Evolutionary conservation across 2,113 vertebrate species (phyloP), one percentile per base, ranked within the genome.

Genomic region (Microtus pennsylvanicus): DNA sequence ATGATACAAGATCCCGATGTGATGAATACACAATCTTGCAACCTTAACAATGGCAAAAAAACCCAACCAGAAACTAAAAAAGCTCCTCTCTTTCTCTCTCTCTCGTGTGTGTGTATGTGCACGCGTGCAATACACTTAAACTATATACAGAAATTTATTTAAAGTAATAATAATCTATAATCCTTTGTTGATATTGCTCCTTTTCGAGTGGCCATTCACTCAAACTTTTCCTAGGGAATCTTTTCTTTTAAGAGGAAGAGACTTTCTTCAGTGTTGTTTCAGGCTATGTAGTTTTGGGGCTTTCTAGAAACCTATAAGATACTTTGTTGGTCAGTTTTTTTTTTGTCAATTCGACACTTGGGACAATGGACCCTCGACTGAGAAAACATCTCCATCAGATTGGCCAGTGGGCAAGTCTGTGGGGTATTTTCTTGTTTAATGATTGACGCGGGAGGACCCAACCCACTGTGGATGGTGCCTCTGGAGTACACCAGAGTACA

Each of bases 91-190:
- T 58, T 21, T 72, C 70, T 38, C 33, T 72, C 7, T n/a, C 30
- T 72, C 14, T n/a, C 19, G 55, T 21, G 55, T 58, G 17, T 58
- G 55, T 58, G 17, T 58, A 19, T 58, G 17, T 5, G 10, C 35
- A 82, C 24, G 6, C 1, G 3, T 28, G 50, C 9, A n/a, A 52
- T 69, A 21, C 21, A 42, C 61, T 91, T 35, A 81, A 94, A 81
- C 93, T 45, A 93, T 7, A 94, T 76, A 33, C 4, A 89, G 80
- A 95, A 38, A 83, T 87, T 91, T 26, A 91, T 50, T 90, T 91
- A 93, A 87, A 77, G 38, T 63, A 77, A 91, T 82, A 70, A 70
- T 78, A 87, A 65, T 80, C 35, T 4, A 65, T 45, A 83, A 63
- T 65, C 38, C 52, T 91, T 26, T 94, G 35, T 70, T 91, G 26